Evolutionary conservation across 1,140 invertebrate genomes (phyloP).

Genomic region (Ceratosolen solmsi): DNA sequence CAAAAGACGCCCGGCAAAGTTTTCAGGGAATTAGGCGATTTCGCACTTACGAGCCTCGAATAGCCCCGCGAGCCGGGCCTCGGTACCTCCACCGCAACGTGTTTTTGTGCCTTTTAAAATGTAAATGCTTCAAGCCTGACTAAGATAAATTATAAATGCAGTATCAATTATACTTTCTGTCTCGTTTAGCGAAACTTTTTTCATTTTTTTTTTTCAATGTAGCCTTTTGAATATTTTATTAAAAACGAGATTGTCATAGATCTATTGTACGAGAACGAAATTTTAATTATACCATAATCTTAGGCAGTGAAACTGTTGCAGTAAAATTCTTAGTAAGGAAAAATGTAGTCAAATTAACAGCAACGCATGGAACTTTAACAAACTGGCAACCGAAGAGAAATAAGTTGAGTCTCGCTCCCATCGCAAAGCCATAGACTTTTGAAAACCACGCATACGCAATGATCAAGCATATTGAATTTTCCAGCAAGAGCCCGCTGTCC

Average conservation of each 20-base stretch:
- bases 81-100: too few species aligned
- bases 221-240: too few species aligned
- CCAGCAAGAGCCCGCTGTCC: neutral
- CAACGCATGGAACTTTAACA: neutral
- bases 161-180: too few species aligned
- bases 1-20: slow-evolving; percentile 62
- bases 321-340: neutral
- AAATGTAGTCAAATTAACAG: neutral
- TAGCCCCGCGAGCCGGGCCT: slow-evolving; percentile 57
- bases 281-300: too few species aligned
- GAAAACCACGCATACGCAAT: neutral
- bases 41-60: slow-evolving; percentile 71
- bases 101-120: too few species aligned
- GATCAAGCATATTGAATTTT: slow-evolving; percentile 47
- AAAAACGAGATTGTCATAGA: too few species aligned
- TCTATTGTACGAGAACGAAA: too few species aligned
- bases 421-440: neutral
- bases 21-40: slow-evolving; percentile 67
- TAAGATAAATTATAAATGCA: too few species aligned
- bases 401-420: neutral
- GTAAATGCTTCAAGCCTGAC: too few species aligned
- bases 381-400: neutral
- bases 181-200: too few species aligned
- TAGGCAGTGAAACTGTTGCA: too few species aligned
- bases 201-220: too few species aligned